Evolutionary conservation across 2,888 invertebrate species (phyloP).

Genomic region (Acanthopleura granulata): DNA sequence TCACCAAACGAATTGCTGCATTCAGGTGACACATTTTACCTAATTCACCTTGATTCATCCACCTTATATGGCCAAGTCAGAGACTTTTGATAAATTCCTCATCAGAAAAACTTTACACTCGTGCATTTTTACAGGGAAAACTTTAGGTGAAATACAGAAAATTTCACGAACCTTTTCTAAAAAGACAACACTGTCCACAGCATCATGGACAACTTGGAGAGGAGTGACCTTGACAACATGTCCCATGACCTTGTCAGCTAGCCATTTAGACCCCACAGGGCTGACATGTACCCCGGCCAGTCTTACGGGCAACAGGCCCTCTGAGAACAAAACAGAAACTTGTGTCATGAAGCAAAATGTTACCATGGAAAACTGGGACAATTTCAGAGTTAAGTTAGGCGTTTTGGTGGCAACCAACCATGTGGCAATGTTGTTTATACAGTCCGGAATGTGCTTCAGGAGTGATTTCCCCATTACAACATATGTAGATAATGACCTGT

Average conservation of each 20-base stretch:
- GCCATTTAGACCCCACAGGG: not conserved
- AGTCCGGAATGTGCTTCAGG: too few species aligned
- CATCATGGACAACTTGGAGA: not conserved
- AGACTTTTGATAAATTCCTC: too few species aligned
- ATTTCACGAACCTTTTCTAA: not conserved
- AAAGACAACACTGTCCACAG: not conserved
- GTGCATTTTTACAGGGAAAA: too few species aligned
- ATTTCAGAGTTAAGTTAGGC: too few species aligned
- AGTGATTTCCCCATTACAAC: too few species aligned
- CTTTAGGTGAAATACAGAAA: too few species aligned
- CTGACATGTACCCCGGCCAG: not conserved
- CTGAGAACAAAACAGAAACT: not conserved
- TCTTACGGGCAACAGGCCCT: not conserved
- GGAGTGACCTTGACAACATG: not conserved
- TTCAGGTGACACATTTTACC: too few species aligned
- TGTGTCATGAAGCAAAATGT: not conserved
- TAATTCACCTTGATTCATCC: too few species aligned
- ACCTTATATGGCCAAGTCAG: too few species aligned
- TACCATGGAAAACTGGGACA: not conserved
- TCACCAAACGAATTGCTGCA: too few species aligned
- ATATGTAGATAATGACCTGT: too few species aligned
- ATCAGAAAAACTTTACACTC: too few species aligned
- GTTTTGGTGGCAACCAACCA: not conserved
- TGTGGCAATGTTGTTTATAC: not conserved
- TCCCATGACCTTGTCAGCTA: not conserved